These are phyloP conservation scores for Meloe dianella DNA, from an alignment of 2,888 invertebrate genomes.

Conservation along the genomic window DNA sequence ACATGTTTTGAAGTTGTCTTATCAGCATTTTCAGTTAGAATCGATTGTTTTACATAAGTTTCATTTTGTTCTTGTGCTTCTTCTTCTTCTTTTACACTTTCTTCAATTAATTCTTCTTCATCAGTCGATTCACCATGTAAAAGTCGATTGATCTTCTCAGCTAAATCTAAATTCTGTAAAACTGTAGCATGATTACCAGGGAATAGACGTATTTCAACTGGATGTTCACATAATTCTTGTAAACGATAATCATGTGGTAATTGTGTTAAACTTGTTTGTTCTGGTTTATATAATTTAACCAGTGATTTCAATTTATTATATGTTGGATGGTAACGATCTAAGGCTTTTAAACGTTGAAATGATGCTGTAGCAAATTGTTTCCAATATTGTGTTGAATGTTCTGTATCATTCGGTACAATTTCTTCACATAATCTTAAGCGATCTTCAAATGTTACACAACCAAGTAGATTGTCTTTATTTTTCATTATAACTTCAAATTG, in stretches of 20 bases:
- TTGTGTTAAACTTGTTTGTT: constrained; percentile 27
- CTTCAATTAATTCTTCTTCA: neutral
- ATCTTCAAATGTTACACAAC: constrained; percentile 11
- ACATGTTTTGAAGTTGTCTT: neutral
- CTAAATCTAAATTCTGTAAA: constrained; percentile 68
- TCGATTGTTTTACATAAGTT: neutral
- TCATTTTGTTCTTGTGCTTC: neutral
- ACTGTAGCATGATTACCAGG: constrained; percentile 77
- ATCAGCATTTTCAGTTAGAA: neutral
- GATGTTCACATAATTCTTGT: constrained; percentile 64
- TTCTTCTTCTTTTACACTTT: neutral
- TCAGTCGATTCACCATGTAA: neutral
- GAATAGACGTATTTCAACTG: constrained; percentile 67
- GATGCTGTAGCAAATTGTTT: constrained; percentile 14
- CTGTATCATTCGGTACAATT: constrained; percentile 6
- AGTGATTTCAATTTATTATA: constrained; percentile 39
- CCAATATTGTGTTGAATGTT: constrained; percentile 13
- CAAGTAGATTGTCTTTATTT: constrained; percentile 1
- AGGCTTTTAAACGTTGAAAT: constrained; percentile 37
- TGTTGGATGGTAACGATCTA: constrained; percentile 37
- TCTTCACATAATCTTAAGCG: constrained; percentile 14
- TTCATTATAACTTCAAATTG: constrained; percentile 12
- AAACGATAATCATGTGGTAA: constrained; percentile 71
- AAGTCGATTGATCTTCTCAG: constrained; percentile 64
- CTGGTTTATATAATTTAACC: constrained; percentile 40